Conservation (phyloP, 1,140 invertebrate genomes). For the Ceratosolen fusciceps region DNA sequence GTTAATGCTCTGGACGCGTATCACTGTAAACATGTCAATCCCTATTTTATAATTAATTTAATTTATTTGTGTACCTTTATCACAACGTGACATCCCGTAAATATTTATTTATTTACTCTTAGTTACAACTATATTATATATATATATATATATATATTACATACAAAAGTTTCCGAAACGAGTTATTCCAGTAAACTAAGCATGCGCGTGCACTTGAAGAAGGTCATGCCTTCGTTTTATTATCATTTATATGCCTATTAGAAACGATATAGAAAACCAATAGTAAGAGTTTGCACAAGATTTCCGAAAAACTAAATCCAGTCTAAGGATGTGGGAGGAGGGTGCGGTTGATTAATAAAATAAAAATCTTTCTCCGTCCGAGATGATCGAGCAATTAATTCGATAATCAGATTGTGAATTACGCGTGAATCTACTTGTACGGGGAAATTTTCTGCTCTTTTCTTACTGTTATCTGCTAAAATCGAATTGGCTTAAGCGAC, state of each 20-base stretch:
- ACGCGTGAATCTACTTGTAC: too few relatives aligned
- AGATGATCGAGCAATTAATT: too few relatives aligned
- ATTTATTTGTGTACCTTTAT: conserved; percentile 24
- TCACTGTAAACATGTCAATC: conserved; percentile 58
- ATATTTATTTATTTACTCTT: conserved; percentile 13
- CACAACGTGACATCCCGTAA: conserved; percentile 23
- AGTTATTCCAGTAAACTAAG: neutral
- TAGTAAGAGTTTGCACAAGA: too few relatives aligned
- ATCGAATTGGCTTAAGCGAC: neutral
- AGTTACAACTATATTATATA: conserved; percentile 21
- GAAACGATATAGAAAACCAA: too few relatives aligned
- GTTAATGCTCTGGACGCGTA: conserved; percentile 53
- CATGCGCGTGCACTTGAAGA: neutral
- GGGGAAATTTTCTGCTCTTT: too few relatives aligned
- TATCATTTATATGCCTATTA: too few relatives aligned
- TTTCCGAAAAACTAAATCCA: too few relatives aligned
- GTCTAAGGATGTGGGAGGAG: too few relatives aligned
- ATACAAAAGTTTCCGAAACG: neutral
- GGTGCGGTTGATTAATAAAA: too few relatives aligned
- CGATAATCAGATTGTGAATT: too few relatives aligned
- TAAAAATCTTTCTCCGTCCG: too few relatives aligned
- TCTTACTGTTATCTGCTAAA: neutral
- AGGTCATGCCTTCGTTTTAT: neutral
- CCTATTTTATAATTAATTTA: conserved; percentile 36
- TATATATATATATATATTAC: too few relatives aligned